phyloP scores from a whole-genome alignment of 2,888 invertebrate species.

The Embidobia sp. region DNA sequence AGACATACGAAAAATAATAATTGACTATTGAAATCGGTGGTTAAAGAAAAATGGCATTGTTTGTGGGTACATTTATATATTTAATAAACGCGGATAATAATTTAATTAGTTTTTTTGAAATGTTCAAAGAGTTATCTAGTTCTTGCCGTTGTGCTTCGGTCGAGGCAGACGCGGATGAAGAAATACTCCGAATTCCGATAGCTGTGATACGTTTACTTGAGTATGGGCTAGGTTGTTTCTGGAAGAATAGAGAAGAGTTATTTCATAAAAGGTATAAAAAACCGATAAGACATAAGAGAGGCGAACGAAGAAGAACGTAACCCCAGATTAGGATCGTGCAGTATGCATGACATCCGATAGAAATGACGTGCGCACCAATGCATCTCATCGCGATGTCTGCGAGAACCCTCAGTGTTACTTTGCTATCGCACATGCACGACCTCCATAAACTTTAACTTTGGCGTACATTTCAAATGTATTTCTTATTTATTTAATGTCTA shows the following conservation, averaged over 20 bases:
- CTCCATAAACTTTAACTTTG: constrained; percentile 50
- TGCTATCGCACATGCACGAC: constrained; percentile 50
- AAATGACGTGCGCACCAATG: constrained; percentile 63
- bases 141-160: constrained; percentile 10
- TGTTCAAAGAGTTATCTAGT: constrained; percentile 21
- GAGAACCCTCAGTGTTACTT: constrained; percentile 26
- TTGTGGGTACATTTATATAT: too few species aligned
- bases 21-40: too few species aligned
- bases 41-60: too few species aligned
- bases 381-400: constrained; percentile 53
- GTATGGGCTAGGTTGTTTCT: constrained; percentile 55
- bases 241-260: constrained; percentile 64
- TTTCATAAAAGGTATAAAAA: constrained; percentile 62
- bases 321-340: constrained; percentile 63
- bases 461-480: constrained; percentile 44
- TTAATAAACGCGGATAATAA: constrained; percentile 9
- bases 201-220: constrained; percentile 55
- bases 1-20: too few species aligned
- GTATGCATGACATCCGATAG: constrained; percentile 62
- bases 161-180: constrained; percentile 27
- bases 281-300: constrained; percentile 51
- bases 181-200: constrained; percentile 65
- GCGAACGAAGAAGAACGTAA: constrained; percentile 62
- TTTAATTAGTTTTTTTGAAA: constrained; percentile 34
- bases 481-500: constrained; percentile 51